phyloP scores from a whole-genome alignment of 2,888 invertebrate species.

The Drosophila niveifrons region DNA sequence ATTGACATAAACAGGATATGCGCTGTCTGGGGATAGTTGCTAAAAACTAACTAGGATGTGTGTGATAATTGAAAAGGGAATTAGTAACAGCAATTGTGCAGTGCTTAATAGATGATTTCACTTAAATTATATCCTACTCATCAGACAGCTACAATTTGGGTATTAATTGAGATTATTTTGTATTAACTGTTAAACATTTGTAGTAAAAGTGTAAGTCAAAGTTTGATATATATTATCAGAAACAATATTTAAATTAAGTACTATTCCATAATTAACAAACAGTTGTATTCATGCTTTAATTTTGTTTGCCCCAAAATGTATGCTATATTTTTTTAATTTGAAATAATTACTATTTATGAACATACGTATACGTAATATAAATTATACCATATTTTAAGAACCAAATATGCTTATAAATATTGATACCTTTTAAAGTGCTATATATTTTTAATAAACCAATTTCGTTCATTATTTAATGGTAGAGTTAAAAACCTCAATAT shows the following conservation, averaged over 20 bases:
- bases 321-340: neutral
- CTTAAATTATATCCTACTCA: neutral
- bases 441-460: neutral
- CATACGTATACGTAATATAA: neutral
- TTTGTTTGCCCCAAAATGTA: neutral
- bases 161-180: too few species aligned
- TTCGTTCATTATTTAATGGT: neutral
- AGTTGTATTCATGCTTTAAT: too few species aligned
- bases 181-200: too few species aligned
- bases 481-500: neutral
- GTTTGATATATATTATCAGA: too few species aligned
- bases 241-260: too few species aligned
- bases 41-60: neutral
- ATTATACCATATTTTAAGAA: neutral
- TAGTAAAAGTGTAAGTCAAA: too few species aligned
- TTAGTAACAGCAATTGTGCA: neutral
- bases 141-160: too few species aligned
- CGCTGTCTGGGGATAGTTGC: neutral
- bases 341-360: neutral
- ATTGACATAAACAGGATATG: neutral
- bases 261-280: too few species aligned
- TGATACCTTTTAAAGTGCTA: neutral
- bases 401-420: neutral
- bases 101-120: neutral
- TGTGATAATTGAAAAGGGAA: conserved; percentile 3